Conservation (phyloP, 2,113 vertebrate species). For the Bubo bubo region DNA sequence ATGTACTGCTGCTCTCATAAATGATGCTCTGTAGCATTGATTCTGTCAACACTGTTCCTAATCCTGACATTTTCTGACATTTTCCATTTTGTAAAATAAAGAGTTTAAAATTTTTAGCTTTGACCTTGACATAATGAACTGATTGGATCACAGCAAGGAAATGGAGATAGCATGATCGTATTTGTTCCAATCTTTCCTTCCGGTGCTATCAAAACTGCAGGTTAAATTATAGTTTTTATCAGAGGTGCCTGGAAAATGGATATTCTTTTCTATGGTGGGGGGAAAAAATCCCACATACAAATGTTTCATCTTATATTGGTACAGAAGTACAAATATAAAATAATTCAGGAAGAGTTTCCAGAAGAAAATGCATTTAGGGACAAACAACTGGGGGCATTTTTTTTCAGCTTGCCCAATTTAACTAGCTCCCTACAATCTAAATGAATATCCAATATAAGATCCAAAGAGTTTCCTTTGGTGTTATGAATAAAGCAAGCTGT, state of each 20-base stretch:
- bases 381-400: not conserved
- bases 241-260: not conserved
- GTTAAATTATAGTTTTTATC: not conserved
- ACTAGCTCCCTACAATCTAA: not conserved
- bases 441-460: not conserved
- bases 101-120: not conserved
- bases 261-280: not conserved
- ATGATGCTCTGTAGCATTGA: constrained; percentile 3
- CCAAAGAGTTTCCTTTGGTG: not conserved
- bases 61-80: constrained; percentile 22
- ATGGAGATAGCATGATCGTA: not conserved
- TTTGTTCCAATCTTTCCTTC: not conserved
- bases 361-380: not conserved
- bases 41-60: not conserved
- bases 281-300: not conserved
- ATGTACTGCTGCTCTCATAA: not conserved
- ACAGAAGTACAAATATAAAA: not conserved
- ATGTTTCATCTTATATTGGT: not conserved
- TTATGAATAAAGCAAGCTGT: not conserved
- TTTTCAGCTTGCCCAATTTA: not conserved
- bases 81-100: constrained; percentile 26
- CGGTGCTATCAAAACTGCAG: not conserved
- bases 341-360: not conserved
- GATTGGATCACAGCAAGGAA: not conserved
- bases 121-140: constrained; percentile 46